Base-by-base conservation (phyloP, 2,113 vertebrate genomes). In the Cyanoliseus patagonus region DNA sequence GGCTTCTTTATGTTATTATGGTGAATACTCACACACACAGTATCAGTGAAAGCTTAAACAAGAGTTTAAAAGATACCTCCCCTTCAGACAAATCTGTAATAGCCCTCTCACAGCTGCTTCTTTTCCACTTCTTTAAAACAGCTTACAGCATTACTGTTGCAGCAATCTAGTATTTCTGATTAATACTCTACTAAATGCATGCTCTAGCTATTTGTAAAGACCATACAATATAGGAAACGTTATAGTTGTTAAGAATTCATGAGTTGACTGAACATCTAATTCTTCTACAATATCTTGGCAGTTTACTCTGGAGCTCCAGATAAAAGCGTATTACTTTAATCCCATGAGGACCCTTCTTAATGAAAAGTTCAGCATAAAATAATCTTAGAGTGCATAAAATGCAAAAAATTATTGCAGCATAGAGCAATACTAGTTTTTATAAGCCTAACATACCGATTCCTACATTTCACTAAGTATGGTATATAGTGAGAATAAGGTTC, bases 221-320 rank as follows among this genome's bases (percentile, higher is more conserved):
- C 53, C 25, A 69, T 41, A 85, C 17, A 73, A 59, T 46, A 61
- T 17, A 78, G 42, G 35, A 80, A 57, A 89, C 18, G 11, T 62
- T 93, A 66, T 23, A 90, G 49, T 8, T 86, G 31, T 84, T 88
- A 85, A 9, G 31, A 90, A 37, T 52, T 86, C 13, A 37, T 52
- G 39, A 92, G 19, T 39, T 95, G 55, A 42, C 55, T 78, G 64
- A 53, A 91, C 80, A 88, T 90, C 35, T 92, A 91, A 95, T 78
- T 90, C 49, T 52, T 84, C 51, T 77, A 42, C 39, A 69, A 3
- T 70, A 83, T 64, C 69, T 72, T 72, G 49, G 72, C 59, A 86
- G 63, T 49, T 90, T 62, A 77, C n/a, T 63, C 49, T 37, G 27
- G n/a, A 77, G 83, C 66, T 72, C 49, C 49, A 86, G 53, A 92